Evolutionary conservation across 2,113 vertebrate genomes (phyloP).

Genomic region (Notothenia coriiceps): DNA sequence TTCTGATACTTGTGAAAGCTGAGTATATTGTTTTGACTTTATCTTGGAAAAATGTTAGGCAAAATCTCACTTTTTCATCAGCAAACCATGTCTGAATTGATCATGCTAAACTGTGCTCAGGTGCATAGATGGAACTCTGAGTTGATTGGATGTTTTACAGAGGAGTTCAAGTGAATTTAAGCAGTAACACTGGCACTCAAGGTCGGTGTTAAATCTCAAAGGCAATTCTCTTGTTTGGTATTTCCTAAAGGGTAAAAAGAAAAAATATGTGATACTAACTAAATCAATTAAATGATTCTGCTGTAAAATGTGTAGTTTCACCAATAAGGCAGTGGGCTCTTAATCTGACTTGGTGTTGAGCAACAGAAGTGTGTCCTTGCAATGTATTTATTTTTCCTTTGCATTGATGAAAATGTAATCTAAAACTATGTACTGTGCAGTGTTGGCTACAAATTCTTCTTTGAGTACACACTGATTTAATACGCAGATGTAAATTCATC

Average conservation of each 20-base stretch:
- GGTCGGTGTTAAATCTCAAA: conserved; percentile 1
- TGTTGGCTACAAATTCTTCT: neutral
- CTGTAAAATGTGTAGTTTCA: conserved; percentile 46
- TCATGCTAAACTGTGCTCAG: conserved; percentile 10
- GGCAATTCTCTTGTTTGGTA: neutral
- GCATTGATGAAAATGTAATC: conserved; percentile 30
- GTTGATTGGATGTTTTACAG: neutral
- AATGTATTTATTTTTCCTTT: neutral
- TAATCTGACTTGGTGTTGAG: conserved; percentile 29
- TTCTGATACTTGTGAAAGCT: too few relatives aligned
- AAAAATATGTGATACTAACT: neutral
- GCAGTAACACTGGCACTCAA: neutral
- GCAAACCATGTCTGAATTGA: conserved; percentile 3
- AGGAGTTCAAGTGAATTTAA: conserved; percentile 5
- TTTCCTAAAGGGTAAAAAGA: conserved; percentile 14
- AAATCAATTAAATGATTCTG: conserved; percentile 9
- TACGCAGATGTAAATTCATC: neutral
- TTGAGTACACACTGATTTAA: conserved; percentile 6
- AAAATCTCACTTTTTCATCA: neutral
- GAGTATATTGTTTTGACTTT: neutral
- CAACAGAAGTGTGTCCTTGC: conserved; percentile 29
- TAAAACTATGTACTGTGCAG: conserved; percentile 7
- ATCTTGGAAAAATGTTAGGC: neutral
- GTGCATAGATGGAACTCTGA: neutral
- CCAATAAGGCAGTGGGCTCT: conserved; percentile 20